Base-by-base conservation (phyloP, 1,140 invertebrate genomes). In the Melitaea cinxia region DNA sequence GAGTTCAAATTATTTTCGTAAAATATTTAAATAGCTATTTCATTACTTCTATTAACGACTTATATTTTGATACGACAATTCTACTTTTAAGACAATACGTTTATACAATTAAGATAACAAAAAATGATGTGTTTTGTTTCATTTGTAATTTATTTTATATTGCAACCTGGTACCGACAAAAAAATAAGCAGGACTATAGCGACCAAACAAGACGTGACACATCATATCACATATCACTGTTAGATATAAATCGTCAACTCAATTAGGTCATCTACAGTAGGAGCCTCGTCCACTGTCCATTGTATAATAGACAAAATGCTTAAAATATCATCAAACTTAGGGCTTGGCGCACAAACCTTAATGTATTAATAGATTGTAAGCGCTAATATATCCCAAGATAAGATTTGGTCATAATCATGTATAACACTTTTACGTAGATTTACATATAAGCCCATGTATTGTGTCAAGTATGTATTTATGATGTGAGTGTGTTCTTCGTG, bases 361-460 rank as follows among this genome's bases (percentile, higher is more conserved):
- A 82, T 82, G 78, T 84, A 73, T 78, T 76, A 62, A 84, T 89
- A 89, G 86, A 75, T 75, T 78, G 59, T 87, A 88, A 87, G 85
- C 78, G 66, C 72, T 83, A 85, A 72, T 77, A 82, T 77, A 81
- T 85, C 76, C 82, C 77, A 82, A 80, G 78, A 78, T 83, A 86
- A 76, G 66, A 78, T 88, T 87, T 82, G 75, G 82, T 81, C 82
- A 82, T 88, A 87, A 86, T 88, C 85, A 80, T 88, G 70, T 89
- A 86, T 86, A 83, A 83, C 80, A 66, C 28, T 59, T 85, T 33
- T 87, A 86, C 80, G 87, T 90, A 90, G 87, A 77, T 83, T 86
- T 85, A 79, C 84, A 85, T 89, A 82, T 89, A 88, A 87, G 80
- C 77, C 78, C 83, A 87, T 86, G 83, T 90, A 88, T 88, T 85